Base-by-base conservation (phyloP, 2,888 invertebrate species). In the Drosophila peninsularis region DNA sequence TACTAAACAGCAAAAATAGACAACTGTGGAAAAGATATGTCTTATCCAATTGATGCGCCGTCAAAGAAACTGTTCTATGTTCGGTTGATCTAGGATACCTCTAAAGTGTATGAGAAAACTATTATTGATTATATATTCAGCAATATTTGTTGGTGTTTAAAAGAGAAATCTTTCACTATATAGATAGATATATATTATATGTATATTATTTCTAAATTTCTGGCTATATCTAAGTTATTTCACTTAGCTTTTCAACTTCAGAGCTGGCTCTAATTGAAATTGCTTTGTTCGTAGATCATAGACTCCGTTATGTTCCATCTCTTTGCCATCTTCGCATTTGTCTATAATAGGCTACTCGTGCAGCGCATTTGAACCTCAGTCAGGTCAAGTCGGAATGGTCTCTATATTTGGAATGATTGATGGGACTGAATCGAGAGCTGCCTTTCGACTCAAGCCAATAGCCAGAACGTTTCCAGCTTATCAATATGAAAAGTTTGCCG, bases 331-430 rank as follows among this genome's bases (percentile, higher is more conserved):
- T 50, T 36, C 36, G 21, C 7, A 17, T 30, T 36, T 30, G 13
- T 19, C 42, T 36, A 30, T 42, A 30, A 6, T 34, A 11, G 36
- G 4, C 1, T 11, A 41, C 41, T 21, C 0, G 30, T 30, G 34
- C 7, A 41, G 5, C 21, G 42, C 21, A 6, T 50, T 50, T 19
- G 21, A 63, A 19, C 17, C 11, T 5, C 30, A 24, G 21, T 9
- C 34, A 21, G 67, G 27, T 66, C 47, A 68, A 49, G 13, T 55
- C 17, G 17, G 21, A 19, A 24, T 13, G 10, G 7, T 27, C 11
- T 5, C 14, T 36, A 36, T 6, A n/a, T 19, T 62, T 17, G 11
- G 58, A 34, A 34, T 68, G 75, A 78, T 75, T 74, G 75, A 75
- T 78, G 78, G 34, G 58, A 27, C 14, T 30, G 13, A 21, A 14